A percentile compares a stretch with the other conserved stretches of the same genome.
phyloP scores from a whole-genome alignment of 2,113 vertebrate genomes.

The Halcyon senegalensis region DNA sequence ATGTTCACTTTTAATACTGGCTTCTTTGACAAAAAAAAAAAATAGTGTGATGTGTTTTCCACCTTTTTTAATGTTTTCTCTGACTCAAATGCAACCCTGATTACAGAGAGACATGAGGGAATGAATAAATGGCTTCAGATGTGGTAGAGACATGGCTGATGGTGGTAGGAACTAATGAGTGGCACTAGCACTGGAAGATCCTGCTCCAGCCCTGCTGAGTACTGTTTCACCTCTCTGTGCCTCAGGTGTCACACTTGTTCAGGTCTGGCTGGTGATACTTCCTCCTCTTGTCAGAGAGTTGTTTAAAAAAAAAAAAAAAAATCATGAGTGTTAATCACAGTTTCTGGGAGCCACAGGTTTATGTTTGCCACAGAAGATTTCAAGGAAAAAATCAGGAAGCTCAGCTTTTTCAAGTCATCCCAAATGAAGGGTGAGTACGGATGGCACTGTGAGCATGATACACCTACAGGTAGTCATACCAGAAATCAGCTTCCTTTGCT shows the following conservation, averaged over 20 bases:
- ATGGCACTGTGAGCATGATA: neutral
- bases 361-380: neutral
- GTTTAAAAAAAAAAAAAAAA: neutral
- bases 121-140: neutral
- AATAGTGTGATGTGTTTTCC: neutral
- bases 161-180: neutral
- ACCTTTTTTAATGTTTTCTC: neutral
- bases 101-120: neutral
- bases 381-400: neutral
- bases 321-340: neutral
- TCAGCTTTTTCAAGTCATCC: neutral
- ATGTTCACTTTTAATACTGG: neutral
- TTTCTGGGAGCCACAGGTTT: neutral
- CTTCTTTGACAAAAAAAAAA: neutral
- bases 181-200: neutral
- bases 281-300: slow-evolving; percentile 2
- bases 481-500: neutral
- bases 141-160: neutral
- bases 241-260: neutral
- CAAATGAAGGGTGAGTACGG: neutral
- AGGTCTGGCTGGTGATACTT: neutral
- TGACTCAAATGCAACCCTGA: neutral
- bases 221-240: neutral
- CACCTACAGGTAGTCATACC: neutral
- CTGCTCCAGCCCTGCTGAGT: neutral